A percentile compares a stretch with the other conserved stretches of the same genome.
These are phyloP conservation scores for Charadrius vociferus DNA, from an alignment of 2,113 vertebrate genomes.

Conservation along the genomic window DNA sequence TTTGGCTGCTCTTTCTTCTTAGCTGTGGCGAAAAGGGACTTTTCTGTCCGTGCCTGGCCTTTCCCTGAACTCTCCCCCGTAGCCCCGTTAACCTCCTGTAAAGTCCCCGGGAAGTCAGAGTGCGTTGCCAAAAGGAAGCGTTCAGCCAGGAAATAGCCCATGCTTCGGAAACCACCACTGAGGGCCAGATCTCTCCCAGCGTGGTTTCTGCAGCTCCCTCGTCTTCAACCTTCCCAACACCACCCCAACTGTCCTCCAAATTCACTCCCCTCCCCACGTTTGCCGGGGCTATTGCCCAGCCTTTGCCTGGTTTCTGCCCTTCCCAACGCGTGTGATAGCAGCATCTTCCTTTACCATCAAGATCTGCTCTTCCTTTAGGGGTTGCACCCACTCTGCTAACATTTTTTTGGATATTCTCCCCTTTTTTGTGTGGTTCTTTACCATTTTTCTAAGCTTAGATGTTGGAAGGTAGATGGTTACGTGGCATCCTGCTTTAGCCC, in stretches of 20 bases:
- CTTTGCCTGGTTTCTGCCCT: background rate
- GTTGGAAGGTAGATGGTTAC: background rate
- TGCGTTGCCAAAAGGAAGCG: background rate
- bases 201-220: background rate
- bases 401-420: rapidly evolving
- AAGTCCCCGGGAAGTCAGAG: background rate
- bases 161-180: background rate
- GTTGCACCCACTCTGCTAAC: rapidly evolving
- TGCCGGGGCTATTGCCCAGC: background rate
- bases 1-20: background rate
- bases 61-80: background rate
- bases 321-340: background rate
- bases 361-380: background rate
- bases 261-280: background rate
- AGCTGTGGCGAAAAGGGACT: rapidly evolving
- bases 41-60: background rate
- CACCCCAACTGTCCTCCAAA: background rate
- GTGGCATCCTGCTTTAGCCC: background rate
- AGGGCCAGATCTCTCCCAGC: background rate
- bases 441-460: background rate
- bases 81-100: background rate
- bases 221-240: background rate
- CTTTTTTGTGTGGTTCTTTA: background rate
- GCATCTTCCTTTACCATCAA: background rate
- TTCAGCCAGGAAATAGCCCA: background rate